Evolutionary conservation across 2,888 invertebrate genomes (phyloP), one percentile per base, ranked within the genome.

Genomic region (Gisinianus flammeolus): DNA sequence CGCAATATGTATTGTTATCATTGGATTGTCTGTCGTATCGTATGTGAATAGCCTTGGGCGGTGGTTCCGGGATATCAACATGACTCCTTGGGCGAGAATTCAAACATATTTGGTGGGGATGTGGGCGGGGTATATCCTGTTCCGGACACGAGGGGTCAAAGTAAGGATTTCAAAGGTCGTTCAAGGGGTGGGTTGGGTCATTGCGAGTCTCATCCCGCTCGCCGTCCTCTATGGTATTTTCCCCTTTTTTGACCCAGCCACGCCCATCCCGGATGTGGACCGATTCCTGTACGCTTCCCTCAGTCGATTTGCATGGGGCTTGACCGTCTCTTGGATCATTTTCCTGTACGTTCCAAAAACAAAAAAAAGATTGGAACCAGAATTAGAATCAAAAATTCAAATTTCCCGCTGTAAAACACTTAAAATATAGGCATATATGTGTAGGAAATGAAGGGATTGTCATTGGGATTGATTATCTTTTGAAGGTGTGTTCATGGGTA

Each of bases 401-500:
- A n/a, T n/a, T n/a, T n/a, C n/a, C n/a, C n/a, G n/a, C n/a, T n/a
- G n/a, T n/a, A n/a, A n/a, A n/a, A n/a, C n/a, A n/a, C n/a, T n/a
- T n/a, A n/a, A n/a, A n/a, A n/a, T n/a, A n/a, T n/a, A n/a, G n/a
- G n/a, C n/a, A n/a, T n/a, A n/a, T n/a, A n/a, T n/a, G n/a, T n/a
- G n/a, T n/a, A n/a, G n/a, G n/a, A n/a, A n/a, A n/a, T n/a, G n/a
- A n/a, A n/a, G n/a, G n/a, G n/a, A n/a, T n/a, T n/a, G n/a, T n/a
- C n/a, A n/a, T n/a, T n/a, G n/a, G n/a, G n/a, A n/a, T n/a, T n/a
- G n/a, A n/a, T n/a, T n/a, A n/a, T n/a, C n/a, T n/a, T n/a, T n/a
- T n/a, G n/a, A n/a, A 84, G 84, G 4, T 85, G 85, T 75, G 79
- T 82, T 24, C 84, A 82, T 70, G 85, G 85, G 10, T 83, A 84